Evolutionary conservation across 1,140 invertebrate species (phyloP), one percentile per base, ranked within the genome.

Genomic region (Euura saliciscinereae): DNA sequence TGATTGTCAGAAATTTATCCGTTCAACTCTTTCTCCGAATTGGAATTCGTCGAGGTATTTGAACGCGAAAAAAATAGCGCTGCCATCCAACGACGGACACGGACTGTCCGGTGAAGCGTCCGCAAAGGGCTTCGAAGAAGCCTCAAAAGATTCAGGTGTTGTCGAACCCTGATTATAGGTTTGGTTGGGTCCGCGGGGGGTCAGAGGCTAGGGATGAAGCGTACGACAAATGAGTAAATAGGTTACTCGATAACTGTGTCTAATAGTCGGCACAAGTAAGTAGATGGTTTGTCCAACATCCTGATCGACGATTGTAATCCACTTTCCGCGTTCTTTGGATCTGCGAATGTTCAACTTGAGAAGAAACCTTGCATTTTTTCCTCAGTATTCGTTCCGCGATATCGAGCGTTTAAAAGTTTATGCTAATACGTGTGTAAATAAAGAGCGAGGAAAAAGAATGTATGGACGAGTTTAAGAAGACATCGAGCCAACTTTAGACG

Each of bases 121-220:
- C 77, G 71, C 73, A 79, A 28, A 74, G 78, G 85, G 85, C 84
- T 86, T 85, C 85, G 73, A 65, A 71, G 83, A 85, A 86, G 78
- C 81, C 85, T 67, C 69, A 72, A 76, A 82, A 84, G 8, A 76
- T 72, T 72, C 78, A 72, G 74, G 78, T 85, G 84, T 85, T 85
- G 82, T 84, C 80, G 83, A 84, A 82, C 82, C 77, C 77, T 70
- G 68, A 6, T n/a, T n/a, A 8, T 3, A n/a, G 51, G 51, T 59
- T 59, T 59, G 51, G 51, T 6, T 59, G 51, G 51, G 51, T 59
- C 6, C 28, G 28, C 28, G 28, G 28, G 28, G 28, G 28, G 28
- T 28, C 28, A 28, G 28, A 28, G 28, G 28, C 28, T 28, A 28
- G 28, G 28, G 51, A 4, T n/a, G 10, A 59, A 11, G 51, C 51